phyloP scores from a whole-genome alignment of 2,113 vertebrate genomes.

The Apodemus sylvaticus region DNA sequence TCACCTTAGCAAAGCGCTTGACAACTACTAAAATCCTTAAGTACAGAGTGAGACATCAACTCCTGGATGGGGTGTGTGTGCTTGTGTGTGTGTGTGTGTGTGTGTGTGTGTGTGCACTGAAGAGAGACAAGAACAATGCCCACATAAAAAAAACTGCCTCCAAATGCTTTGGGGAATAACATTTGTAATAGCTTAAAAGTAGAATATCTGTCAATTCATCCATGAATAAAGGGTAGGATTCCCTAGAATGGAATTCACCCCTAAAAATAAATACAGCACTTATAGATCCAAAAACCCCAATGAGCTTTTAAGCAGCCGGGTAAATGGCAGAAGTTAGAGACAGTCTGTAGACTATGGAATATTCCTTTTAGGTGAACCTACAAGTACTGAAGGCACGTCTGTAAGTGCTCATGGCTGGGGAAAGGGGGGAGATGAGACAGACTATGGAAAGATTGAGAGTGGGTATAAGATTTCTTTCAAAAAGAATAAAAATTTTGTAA shows the following conservation, averaged over 20 bases:
- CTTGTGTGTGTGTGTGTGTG: background rate
- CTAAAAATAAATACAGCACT: background rate
- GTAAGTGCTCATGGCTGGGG: background rate
- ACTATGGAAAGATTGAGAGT: background rate
- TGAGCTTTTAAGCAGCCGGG: background rate
- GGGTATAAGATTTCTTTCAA: background rate
- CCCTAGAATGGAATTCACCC: background rate
- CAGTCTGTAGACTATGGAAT: background rate
- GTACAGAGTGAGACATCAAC: background rate
- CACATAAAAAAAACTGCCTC: background rate
- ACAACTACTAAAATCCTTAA: background rate
- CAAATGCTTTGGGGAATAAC: background rate
- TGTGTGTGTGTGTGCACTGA: too few species aligned
- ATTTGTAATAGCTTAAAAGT: background rate
- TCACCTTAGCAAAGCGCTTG: background rate
- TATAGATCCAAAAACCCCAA: background rate
- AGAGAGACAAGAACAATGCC: constrained; percentile 16
- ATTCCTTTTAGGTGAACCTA: background rate
- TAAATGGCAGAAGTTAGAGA: background rate
- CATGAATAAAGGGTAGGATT: background rate
- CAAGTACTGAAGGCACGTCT: background rate
- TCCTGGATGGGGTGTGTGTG: background rate
- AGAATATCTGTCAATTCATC: background rate
- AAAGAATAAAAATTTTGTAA: background rate
- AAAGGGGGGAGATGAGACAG: background rate